These are phyloP conservation scores for Lissocephala sabroskyi DNA, from an alignment of 2,888 invertebrate species.

Conservation along the genomic window DNA sequence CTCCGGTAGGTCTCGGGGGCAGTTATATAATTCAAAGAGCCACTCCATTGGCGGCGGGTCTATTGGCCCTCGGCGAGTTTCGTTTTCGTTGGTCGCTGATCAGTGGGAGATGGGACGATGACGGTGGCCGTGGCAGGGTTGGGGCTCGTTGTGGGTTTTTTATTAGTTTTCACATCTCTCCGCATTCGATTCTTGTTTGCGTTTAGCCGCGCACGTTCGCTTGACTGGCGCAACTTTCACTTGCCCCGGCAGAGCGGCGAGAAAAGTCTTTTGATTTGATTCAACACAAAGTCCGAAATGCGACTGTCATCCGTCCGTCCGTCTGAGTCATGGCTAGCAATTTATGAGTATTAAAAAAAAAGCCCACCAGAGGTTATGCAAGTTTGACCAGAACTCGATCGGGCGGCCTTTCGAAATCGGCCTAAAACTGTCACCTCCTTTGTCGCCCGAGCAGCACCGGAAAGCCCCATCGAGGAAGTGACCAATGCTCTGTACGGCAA, in stretches of 20 bases:
- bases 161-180: conserved; percentile 44
- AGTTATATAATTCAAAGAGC: neutral
- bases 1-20: conserved; percentile 33
- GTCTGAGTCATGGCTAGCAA: conserved; percentile 41
- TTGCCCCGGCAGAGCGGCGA: conserved; percentile 31
- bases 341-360: conserved; percentile 11
- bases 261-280: conserved; percentile 61
- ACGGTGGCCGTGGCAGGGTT: too few relatives aligned
- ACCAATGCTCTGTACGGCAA: conserved; percentile 81
- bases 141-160: conserved; percentile 22
- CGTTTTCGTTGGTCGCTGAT: conserved; percentile 25
- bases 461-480: conserved; percentile 83
- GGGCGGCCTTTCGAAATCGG: too few relatives aligned
- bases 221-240: conserved; percentile 45
- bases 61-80: conserved; percentile 24
- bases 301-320: too few relatives aligned
- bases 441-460: conserved; percentile 46
- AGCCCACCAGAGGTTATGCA: conserved; percentile 14
- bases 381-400: neutral
- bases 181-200: conserved; percentile 53
- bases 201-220: conserved; percentile 42
- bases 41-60: neutral
- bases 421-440: neutral
- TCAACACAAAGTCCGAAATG: too few relatives aligned
- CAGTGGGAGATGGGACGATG: neutral